Base-by-base conservation (phyloP, 2,113 vertebrate genomes). In the Pseudonaja textilis region DNA sequence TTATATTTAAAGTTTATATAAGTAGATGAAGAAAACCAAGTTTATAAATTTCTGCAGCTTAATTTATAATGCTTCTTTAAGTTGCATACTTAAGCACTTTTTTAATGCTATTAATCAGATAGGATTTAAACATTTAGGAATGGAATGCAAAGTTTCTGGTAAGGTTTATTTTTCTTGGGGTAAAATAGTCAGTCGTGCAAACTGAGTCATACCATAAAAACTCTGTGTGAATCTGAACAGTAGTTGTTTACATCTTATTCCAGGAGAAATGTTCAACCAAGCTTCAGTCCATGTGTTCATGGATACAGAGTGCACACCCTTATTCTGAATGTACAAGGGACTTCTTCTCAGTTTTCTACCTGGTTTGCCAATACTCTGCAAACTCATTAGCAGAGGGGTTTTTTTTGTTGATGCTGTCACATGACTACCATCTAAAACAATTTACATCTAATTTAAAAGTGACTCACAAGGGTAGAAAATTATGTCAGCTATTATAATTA, bases 341-440 rank as follows among this genome's bases (percentile, higher is more conserved):
- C 94, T 95, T 95, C 92, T 61, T 92, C 94, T 93, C 93, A 14
- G 22, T 52, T 94, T 94, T 94, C 18, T 93, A 95, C 94, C 69
- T 8, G 91, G 92, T 95, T 96, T 94, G 93, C 93, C n/a, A 94
- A 90, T 64, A 87, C 29, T 94, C 90, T 94, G 94, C 95, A 96
- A 97, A 94, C 96, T 94, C 95, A 93, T 93, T 90, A 91, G 91
- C 88, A 81, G 1, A 0, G 93, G 29, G 47, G 0, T 89, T 92
- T 96, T 95, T 25, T 59, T 59, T 89, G 47, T 47, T 86, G 26
- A 52, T 20, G 93, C 91, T 64, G 90, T 92, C 91, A 92, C 87
- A 92, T 91, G 56, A 34, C 0, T 50, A 57, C 10, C 93, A 90
- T 93, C 93, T 47, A 90, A 87, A 90, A 87, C 52, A 91, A 57